A percentile compares a stretch with the other conserved stretches of the same genome.
phyloP scores from a whole-genome alignment of 2,797 vertebrate species.

The Cossypha polioptera region DNA sequence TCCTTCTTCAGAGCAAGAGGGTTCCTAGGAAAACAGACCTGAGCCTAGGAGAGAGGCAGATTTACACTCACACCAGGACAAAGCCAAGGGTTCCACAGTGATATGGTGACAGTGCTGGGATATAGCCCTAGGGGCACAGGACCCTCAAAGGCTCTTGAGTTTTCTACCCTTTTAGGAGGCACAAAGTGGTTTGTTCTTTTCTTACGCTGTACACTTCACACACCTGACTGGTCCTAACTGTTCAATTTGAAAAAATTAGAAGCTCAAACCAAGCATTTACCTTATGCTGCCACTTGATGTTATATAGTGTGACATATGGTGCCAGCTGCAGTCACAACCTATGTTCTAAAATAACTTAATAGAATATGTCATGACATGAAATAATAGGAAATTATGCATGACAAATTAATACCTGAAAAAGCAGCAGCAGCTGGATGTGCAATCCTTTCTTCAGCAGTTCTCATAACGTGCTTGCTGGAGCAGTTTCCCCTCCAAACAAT shows the following conservation, averaged over 20 bases:
- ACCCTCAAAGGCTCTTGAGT: background rate
- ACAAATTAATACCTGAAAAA: constrained; percentile 43
- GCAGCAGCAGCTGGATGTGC: background rate
- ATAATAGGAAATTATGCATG: constrained; percentile 44
- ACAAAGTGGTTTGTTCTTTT: background rate
- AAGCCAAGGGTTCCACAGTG: background rate
- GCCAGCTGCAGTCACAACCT: constrained; percentile 10
- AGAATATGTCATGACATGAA: constrained; percentile 36
- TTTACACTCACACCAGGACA: rapidly evolving
- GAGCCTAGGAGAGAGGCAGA: background rate
- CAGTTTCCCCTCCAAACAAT: background rate
- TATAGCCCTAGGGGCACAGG: background rate
- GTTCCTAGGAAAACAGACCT: background rate
- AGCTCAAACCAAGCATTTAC: background rate
- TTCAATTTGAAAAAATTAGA: background rate
- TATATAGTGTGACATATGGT: background rate
- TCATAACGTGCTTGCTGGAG: background rate
- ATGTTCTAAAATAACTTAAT: constrained; percentile 32
- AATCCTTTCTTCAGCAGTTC: background rate
- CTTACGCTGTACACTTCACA: background rate
- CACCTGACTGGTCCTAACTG: background rate
- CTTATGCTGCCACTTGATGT: constrained; percentile 36
- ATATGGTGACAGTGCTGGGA: rapidly evolving
- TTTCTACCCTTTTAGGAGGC: background rate
- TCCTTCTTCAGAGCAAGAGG: background rate